Percentiles rank a stretch among this genome's conserved stretches.
phyloP scores from a whole-genome alignment of 2,888 invertebrate species.

The Hartigia nigra region DNA sequence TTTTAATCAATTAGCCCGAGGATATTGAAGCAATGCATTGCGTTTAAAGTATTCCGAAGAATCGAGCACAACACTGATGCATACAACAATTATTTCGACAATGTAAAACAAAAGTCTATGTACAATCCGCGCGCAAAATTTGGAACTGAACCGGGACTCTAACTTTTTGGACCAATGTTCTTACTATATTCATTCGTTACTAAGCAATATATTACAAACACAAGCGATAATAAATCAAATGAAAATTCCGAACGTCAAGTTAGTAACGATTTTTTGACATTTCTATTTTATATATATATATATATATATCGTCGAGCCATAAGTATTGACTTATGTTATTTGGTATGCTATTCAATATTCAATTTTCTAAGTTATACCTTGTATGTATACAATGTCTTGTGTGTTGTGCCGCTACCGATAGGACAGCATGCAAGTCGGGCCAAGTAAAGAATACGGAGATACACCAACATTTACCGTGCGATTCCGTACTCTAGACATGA shows the following conservation, averaged over 20 bases:
- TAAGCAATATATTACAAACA: background rate
- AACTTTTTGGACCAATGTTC: background rate
- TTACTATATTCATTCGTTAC: too few species aligned
- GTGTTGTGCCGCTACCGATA: slow-evolving; percentile 65
- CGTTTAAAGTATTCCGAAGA: background rate
- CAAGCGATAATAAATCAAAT: background rate
- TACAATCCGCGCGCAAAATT: background rate
- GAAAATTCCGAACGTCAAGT: background rate
- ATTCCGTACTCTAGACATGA: slow-evolving; percentile 64
- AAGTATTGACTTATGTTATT: background rate
- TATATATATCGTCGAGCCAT: background rate
- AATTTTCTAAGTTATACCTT: slow-evolving; percentile 38
- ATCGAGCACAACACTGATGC: background rate
- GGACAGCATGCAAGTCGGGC: slow-evolving; percentile 66
- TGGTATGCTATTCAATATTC: slow-evolving; percentile 2
- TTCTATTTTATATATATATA: background rate
- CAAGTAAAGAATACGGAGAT: slow-evolving; percentile 65
- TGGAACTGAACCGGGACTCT: background rate
- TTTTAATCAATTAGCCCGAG: background rate
- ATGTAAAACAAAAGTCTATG: too few species aligned
- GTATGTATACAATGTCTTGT: slow-evolving; percentile 62
- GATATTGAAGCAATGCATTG: background rate
- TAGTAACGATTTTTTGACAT: background rate
- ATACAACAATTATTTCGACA: background rate
- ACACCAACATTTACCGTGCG: slow-evolving; percentile 63